These are phyloP conservation scores for Lycocerus yunnanus DNA, from an alignment of 2,888 invertebrate genomes.

Conservation along the genomic window DNA sequence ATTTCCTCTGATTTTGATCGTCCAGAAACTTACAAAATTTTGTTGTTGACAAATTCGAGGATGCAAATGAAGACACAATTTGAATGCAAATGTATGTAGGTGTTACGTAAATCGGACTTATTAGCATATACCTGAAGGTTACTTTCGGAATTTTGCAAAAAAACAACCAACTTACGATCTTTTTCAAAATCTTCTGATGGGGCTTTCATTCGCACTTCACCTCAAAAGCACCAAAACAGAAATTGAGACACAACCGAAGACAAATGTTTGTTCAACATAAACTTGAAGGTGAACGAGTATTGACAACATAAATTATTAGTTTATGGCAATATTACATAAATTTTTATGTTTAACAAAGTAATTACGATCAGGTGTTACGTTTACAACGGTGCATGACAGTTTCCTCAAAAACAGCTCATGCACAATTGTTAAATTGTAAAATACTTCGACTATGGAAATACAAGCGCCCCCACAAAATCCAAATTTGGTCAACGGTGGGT, in stretches of 20 bases:
- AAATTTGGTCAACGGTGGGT: constrained; percentile 3
- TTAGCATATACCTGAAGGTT: background rate
- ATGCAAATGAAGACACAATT: background rate
- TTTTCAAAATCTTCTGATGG: background rate
- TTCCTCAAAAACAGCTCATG: background rate
- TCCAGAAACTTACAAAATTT: background rate
- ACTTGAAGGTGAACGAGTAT: constrained; percentile 27
- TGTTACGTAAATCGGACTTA: background rate
- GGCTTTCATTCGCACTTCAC: background rate
- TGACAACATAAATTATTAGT: constrained; percentile 7
- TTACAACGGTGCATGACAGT: background rate
- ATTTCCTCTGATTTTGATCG: background rate
- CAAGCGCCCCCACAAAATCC: constrained; percentile 4
- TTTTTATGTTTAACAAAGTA: background rate
- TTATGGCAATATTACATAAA: constrained; percentile 7
- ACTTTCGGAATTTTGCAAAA: background rate
- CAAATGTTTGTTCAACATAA: background rate
- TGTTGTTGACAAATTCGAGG: background rate
- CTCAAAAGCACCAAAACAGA: background rate
- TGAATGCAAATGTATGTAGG: background rate
- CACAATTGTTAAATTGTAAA: background rate
- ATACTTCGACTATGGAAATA: background rate
- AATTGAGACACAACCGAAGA: background rate
- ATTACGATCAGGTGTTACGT: background rate
- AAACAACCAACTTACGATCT: background rate